Conservation (phyloP, 2,888 invertebrate genomes). For the Caenorhabditis japonica region DNA sequence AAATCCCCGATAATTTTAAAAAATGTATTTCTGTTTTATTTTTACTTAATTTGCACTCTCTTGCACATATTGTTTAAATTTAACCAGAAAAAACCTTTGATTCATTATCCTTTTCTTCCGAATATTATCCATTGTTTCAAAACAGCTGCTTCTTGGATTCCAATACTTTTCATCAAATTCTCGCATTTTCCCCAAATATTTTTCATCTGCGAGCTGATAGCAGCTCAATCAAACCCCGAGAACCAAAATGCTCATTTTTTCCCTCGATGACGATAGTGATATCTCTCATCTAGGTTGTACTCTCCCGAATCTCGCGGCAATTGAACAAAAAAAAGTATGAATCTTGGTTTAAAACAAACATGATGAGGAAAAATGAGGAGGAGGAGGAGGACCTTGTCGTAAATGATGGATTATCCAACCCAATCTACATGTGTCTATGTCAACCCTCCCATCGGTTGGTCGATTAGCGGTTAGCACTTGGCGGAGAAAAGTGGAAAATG, state of each 20-base stretch:
- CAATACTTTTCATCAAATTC: conserved; percentile 25
- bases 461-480: conserved; percentile 50
- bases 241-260: conserved; percentile 15
- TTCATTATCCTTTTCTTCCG: too few relatives aligned
- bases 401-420: conserved; percentile 41
- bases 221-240: conserved; percentile 1
- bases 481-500: conserved; percentile 19
- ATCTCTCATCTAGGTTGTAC: conserved; percentile 33
- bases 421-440: conserved; percentile 17
- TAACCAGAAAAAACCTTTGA: neutral
- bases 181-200: conserved; percentile 20
- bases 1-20: neutral
- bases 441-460: conserved; percentile 30
- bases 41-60: too few relatives aligned
- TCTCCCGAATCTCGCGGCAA: too few relatives aligned
- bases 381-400: conserved; percentile 28
- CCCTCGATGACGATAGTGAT: conserved; percentile 29
- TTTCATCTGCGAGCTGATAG: conserved; percentile 4
- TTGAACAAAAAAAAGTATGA: conserved; percentile 37
- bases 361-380: conserved; percentile 12
- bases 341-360: conserved; percentile 51
- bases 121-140: too few relatives aligned
- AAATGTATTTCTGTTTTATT: too few relatives aligned
- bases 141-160: too few relatives aligned
- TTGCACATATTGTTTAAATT: conserved; percentile 16